These are phyloP conservation scores for Pseudoatta argentina DNA, from an alignment of 1,140 invertebrate genomes.

Conservation along the genomic window DNA sequence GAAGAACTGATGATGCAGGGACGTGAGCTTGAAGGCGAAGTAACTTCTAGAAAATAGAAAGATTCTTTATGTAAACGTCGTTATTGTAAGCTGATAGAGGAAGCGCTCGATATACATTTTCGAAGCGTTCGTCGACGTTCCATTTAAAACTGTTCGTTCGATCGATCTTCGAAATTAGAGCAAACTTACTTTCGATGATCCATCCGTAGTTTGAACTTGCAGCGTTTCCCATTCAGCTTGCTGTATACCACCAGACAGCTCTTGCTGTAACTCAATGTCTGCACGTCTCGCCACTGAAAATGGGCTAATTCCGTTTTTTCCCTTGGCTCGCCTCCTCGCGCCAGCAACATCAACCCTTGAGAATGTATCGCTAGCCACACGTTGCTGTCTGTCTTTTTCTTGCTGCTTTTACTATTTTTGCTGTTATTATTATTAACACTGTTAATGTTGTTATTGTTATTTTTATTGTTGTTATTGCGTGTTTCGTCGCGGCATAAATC, in stretches of 20 bases:
- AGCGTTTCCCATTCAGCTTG: conserved; percentile 88
- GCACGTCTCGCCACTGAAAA: conserved; percentile 90
- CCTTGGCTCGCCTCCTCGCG: conserved; percentile 79
- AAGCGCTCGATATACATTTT: not conserved
- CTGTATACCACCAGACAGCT: conserved; percentile 89
- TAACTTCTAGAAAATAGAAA: conserved; percentile 87
- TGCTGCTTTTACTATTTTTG: conserved; percentile 67
- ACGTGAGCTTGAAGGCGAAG: conserved; percentile 91
- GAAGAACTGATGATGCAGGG: conserved; percentile 92
- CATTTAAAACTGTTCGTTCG: not conserved
- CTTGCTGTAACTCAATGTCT: conserved; percentile 92
- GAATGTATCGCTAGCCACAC: conserved; percentile 85
- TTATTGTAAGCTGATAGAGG: not conserved
- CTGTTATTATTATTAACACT: conserved; percentile 65
- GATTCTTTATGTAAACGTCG: conserved; percentile 21
- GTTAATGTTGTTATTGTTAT: conserved; percentile 51
- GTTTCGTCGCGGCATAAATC: conserved; percentile 23
- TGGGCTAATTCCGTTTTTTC: conserved; percentile 82
- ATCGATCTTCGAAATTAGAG: conserved; percentile 4
- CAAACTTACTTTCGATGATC: conserved; percentile 89
- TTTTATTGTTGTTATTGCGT: conserved; percentile 52
- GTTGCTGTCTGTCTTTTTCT: conserved; percentile 82
- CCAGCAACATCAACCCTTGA: conserved; percentile 82
- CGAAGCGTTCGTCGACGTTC: not conserved
- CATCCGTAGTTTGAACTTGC: conserved; percentile 92